These are phyloP conservation scores for Felis catus DNA, from an alignment of 2,113 vertebrate species.

Conservation along the genomic window F.catus_Fca126_mat1.0 CM031419.1:199054001-199054500, in stretches of 20 bases:
- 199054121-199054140: neutral
- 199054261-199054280: neutral
- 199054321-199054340: neutral
- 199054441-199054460: neutral
- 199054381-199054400: neutral
- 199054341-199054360: neutral
- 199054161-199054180: neutral
- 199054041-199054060: neutral
- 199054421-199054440: neutral
- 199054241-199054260: neutral
- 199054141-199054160: neutral
- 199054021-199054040: neutral
- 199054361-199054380: neutral
- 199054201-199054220: neutral
- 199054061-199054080: neutral
- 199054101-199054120: neutral
- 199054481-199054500: neutral
- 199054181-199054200: neutral
- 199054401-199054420: neutral
- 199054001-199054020: neutral
- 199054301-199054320: neutral
- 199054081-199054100: neutral
- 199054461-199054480: neutral
- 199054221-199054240: neutral
- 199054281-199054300: neutral